Evolutionary conservation across 2,113 vertebrate genomes (phyloP).

Genomic region (Chloebia gouldiae): DNA sequence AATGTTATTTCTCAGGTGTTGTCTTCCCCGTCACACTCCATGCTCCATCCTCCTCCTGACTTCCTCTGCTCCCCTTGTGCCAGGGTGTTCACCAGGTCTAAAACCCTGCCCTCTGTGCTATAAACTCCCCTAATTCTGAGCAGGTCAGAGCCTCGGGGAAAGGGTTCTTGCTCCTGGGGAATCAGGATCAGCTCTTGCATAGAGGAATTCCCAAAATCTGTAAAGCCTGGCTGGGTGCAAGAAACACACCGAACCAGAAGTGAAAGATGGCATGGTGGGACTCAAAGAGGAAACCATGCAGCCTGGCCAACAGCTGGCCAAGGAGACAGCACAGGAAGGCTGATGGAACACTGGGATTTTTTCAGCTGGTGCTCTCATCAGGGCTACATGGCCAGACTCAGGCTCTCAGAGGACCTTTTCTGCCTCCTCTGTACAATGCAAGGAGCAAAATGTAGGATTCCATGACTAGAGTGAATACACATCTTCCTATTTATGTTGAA

Average conservation of each 20-base stretch:
- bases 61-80: background rate
- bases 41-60: background rate
- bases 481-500: conserved; percentile 8
- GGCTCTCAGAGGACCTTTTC: background rate
- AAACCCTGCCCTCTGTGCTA: background rate
- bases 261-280: background rate
- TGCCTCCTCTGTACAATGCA: background rate
- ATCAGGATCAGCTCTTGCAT: background rate
- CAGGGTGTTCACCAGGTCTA: background rate
- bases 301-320: background rate
- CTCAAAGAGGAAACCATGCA: background rate
- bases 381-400: fast-evolving
- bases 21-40: background rate
- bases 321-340: background rate
- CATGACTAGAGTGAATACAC: background rate
- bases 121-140: background rate
- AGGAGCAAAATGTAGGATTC: background rate
- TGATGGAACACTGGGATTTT: background rate
- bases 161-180: background rate
- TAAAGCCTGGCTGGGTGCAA: background rate
- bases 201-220: background rate
- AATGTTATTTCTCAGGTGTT: background rate
- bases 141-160: background rate
- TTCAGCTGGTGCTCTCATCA: background rate
- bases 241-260: background rate